phyloP scores from a whole-genome alignment of 1,140 invertebrate species.

The Zaprionus lachaisei region DNA sequence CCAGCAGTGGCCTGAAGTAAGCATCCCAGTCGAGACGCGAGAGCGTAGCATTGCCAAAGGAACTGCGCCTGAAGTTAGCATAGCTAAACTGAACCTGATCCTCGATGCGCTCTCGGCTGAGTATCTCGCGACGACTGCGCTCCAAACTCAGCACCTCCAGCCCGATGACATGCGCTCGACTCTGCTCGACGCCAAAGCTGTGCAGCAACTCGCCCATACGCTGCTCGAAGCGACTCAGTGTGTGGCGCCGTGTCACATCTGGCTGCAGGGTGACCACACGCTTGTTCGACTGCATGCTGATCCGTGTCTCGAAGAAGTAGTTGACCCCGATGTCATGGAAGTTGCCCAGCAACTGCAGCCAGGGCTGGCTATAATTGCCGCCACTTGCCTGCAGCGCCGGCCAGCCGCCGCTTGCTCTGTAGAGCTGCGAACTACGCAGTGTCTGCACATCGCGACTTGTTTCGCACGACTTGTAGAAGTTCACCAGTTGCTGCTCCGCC shows the following conservation, averaged over 20 bases:
- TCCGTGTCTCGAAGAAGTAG: conserved; percentile 64
- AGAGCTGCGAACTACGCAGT: conserved; percentile 60
- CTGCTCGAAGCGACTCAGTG: conserved; percentile 73
- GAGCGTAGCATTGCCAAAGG: conserved; percentile 55
- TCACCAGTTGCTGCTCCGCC: conserved; percentile 67
- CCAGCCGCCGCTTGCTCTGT: conserved; percentile 68
- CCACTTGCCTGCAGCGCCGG: conserved; percentile 58
- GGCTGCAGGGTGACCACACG: conserved; percentile 62
- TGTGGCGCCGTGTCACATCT: conserved; percentile 59
- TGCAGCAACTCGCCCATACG: conserved; percentile 65
- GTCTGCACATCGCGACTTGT: conserved; percentile 53
- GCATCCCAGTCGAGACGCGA: conserved; percentile 66
- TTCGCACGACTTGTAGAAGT: conserved; percentile 77
- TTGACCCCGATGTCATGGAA: conserved; percentile 73
- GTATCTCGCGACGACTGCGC: conserved; percentile 69
- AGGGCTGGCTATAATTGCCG: conserved; percentile 42
- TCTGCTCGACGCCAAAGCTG: conserved; percentile 65
- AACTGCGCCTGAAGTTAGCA: conserved; percentile 63
- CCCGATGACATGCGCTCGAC: conserved; percentile 64
- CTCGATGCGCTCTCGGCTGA: conserved; percentile 38
- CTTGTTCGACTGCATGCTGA: conserved; percentile 74
- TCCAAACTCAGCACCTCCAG: conserved; percentile 76
- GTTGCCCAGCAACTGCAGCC: conserved; percentile 59
- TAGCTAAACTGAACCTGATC: conserved; percentile 72
- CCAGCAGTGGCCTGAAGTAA: conserved; percentile 66